These are phyloP conservation scores for Lasioglossum lativentre DNA, from an alignment of 2,888 invertebrate genomes.

Conservation along the genomic window DNA sequence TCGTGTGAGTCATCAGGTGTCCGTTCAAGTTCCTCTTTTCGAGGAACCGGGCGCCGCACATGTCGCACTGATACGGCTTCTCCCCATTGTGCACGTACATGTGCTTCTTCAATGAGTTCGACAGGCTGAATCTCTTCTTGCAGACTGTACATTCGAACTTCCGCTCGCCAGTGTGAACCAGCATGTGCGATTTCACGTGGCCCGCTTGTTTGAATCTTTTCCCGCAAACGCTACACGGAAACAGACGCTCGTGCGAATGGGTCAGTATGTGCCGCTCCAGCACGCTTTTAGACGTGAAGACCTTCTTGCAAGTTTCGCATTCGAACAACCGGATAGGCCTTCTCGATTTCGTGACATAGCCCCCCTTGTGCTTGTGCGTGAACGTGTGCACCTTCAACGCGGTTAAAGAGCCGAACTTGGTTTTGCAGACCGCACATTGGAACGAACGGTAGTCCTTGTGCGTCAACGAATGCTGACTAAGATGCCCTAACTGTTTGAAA, in stretches of 20 bases:
- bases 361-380: conserved; percentile 70
- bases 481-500: conserved; percentile 78
- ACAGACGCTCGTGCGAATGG: conserved; percentile 83
- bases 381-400: conserved; percentile 72
- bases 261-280: conserved; percentile 86
- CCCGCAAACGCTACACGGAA: conserved; percentile 85
- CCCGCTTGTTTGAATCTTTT: conserved; percentile 85
- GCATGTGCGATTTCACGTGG: conserved; percentile 84
- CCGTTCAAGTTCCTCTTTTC: conserved; percentile 78
- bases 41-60: conserved; percentile 78
- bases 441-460: conserved; percentile 78
- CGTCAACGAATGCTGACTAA: conserved; percentile 78
- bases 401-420: conserved; percentile 74
- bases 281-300: conserved; percentile 85
- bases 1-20: conserved; percentile 79
- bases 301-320: conserved; percentile 86
- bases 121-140: conserved; percentile 85
- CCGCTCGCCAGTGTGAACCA: conserved; percentile 86
- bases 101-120: conserved; percentile 84
- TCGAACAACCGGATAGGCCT: conserved; percentile 76
- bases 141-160: conserved; percentile 86
- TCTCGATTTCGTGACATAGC: conserved; percentile 44
- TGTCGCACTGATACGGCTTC: conserved; percentile 79
- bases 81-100: conserved; percentile 84
- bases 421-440: conserved; percentile 72